Evolutionary conservation across 1,140 invertebrate species (phyloP), one percentile per base, ranked within the genome.

Genomic region (Philaenus spumarius): DNA sequence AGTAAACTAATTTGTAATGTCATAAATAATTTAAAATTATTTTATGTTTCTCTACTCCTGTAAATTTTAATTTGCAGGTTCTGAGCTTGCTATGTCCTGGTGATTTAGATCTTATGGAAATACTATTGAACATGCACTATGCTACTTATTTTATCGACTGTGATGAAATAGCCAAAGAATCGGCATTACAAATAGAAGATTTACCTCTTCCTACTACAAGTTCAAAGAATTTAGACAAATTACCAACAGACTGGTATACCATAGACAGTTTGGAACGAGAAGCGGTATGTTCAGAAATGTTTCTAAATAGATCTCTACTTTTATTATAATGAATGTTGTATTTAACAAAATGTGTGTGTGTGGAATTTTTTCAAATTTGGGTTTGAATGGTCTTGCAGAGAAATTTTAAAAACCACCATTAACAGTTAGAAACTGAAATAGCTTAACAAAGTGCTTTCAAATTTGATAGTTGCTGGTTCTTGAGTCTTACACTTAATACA

Each of bases 1-100:
- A n/a, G n/a, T n/a, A n/a, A n/a, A n/a, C n/a, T n/a, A n/a, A n/a
- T n/a, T n/a, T n/a, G n/a, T n/a, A n/a, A n/a, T n/a, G 19, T 43
- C 6, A 12, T 5, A 45, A 7, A 11, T 17, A 55, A 19, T 4
- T 22, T 11, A 6, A 17, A 7, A 55, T 6, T 20, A 45, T 45
- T 23, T 7, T 54, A 54, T 2, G 26, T 40, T 19, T 53, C 6
- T 15, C 12, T 53, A 4, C 23, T 22, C 34, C 6, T 6, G 23
- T 37, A 17, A 43, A 12, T 52, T 54, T 22, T 12, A 37, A 12
- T 17, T 58, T 62, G 1, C 23, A 62, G 60, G 39, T 62, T 20
- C 22, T 58, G 9, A 19, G 24, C 11, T n/a, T 62, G n/a, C 47
- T 15, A 24, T 11, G 58, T 3, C 50, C 48, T 17, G 50, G 58